Conservation (phyloP, 2,888 invertebrate genomes). For the Osmoderma eremita region DNA sequence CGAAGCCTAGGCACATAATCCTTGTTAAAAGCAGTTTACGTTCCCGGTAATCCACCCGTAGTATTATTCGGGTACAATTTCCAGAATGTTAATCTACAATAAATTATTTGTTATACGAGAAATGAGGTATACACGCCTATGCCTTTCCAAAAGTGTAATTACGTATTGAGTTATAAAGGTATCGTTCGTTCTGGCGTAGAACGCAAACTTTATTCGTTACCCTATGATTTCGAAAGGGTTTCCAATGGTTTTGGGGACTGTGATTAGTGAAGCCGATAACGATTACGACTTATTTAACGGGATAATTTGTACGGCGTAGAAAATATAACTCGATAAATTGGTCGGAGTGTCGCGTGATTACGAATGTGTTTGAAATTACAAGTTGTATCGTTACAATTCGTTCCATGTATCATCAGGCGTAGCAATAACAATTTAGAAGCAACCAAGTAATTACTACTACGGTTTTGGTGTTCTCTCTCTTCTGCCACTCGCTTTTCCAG, state of each 20-base stretch:
- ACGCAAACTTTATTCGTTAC: slow-evolving; percentile 15
- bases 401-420: too few species aligned
- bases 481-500: too few species aligned
- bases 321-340: slow-evolving; percentile 24
- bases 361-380: background rate
- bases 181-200: slow-evolving; percentile 11
- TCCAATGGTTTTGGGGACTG: slow-evolving; percentile 5
- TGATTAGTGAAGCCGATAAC: slow-evolving; percentile 17
- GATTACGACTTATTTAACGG: slow-evolving; percentile 10
- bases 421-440: too few species aligned
- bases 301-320: slow-evolving; percentile 17
- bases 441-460: too few species aligned
- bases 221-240: slow-evolving; percentile 24
- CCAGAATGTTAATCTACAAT: slow-evolving; percentile 38
- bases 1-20: slow-evolving; percentile 49
- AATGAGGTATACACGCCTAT: slow-evolving; percentile 19
- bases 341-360: slow-evolving; percentile 9
- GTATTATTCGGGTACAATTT: slow-evolving; percentile 55
- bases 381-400: background rate
- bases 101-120: slow-evolving; percentile 32
- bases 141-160: slow-evolving; percentile 12
- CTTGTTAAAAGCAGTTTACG: slow-evolving; percentile 54
- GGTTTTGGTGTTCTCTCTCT: too few species aligned
- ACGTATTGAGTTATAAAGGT: slow-evolving; percentile 14
- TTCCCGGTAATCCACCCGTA: slow-evolving; percentile 52